phyloP scores from a whole-genome alignment of 2,797 vertebrate genomes.

The Peromyscus aztecus region DNA sequence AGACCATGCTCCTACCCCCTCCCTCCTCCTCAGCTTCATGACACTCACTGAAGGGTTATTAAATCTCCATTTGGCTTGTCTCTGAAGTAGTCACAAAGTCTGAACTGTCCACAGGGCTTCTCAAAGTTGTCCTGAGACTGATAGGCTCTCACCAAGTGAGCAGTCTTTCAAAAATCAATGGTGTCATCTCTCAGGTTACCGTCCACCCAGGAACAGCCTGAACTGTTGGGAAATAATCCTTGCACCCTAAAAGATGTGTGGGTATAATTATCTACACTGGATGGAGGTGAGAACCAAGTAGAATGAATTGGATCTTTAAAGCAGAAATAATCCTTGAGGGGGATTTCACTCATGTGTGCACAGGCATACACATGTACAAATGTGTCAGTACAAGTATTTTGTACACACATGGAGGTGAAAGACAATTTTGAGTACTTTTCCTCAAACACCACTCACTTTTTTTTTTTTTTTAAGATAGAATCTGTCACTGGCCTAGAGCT shows the following conservation, averaged over 20 bases:
- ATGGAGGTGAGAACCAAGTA: neutral
- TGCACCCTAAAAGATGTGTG: neutral
- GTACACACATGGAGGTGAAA: neutral
- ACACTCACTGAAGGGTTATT: neutral
- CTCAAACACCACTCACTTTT: too few relatives aligned
- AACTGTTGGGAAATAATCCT: neutral
- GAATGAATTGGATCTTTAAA: neutral
- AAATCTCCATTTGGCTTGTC: neutral
- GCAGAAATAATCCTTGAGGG: neutral
- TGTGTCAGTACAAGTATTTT: neutral
- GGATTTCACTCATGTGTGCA: neutral
- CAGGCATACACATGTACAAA: neutral
- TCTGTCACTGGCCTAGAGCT: neutral
- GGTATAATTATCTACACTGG: neutral
- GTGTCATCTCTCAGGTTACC: neutral
- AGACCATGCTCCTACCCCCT: neutral
- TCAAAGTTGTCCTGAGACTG: neutral
- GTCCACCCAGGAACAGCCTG: neutral
- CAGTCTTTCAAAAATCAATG: neutral
- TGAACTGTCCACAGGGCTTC: neutral
- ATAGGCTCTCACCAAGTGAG: neutral
- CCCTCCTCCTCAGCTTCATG: neutral
- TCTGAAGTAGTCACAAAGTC: slow-evolving; percentile 5
- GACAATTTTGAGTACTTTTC: neutral
- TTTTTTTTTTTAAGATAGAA: neutral